Conservation (phyloP, 1,140 invertebrate genomes). For the Heliconius hewitsoni region DNA sequence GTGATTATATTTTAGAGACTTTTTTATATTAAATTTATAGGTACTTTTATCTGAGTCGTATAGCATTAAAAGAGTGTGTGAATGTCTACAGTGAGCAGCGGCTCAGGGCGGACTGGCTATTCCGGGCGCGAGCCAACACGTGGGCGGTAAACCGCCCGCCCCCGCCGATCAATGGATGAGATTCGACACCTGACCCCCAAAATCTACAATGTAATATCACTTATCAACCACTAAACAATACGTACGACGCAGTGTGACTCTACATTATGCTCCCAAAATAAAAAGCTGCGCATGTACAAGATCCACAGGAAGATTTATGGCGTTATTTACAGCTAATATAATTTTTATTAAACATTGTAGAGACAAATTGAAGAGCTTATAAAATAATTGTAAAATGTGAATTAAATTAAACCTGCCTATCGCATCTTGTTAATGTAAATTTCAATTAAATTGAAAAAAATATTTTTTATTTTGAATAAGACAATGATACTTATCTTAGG, state of each 20-base stretch:
- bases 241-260: conserved; percentile 11
- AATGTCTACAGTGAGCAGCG: conserved; percentile 49
- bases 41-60: conserved; percentile 41
- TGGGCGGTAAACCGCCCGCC: conserved; percentile 66
- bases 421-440: background rate
- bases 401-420: background rate
- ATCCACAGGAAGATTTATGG: background rate
- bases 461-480: too few species aligned
- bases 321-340: background rate
- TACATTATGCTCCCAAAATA: background rate
- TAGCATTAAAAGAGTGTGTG: conserved; percentile 17
- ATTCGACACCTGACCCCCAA: conserved; percentile 67
- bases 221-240: conserved; percentile 25
- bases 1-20: conserved; percentile 3
- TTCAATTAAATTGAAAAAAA: too few species aligned
- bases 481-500: too few species aligned
- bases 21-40: conserved; percentile 34
- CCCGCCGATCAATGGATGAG: conserved; percentile 72
- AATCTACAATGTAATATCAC: conserved; percentile 38
- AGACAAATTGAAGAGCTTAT: background rate
- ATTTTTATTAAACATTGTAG: conserved; percentile 5
- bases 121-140: conserved; percentile 71
- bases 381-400: background rate
- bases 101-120: conserved; percentile 73
- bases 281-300: background rate